These are phyloP conservation scores for Typhlomys cinereus DNA, from an alignment of 2,113 vertebrate species.

Conservation along the genomic window DNA sequence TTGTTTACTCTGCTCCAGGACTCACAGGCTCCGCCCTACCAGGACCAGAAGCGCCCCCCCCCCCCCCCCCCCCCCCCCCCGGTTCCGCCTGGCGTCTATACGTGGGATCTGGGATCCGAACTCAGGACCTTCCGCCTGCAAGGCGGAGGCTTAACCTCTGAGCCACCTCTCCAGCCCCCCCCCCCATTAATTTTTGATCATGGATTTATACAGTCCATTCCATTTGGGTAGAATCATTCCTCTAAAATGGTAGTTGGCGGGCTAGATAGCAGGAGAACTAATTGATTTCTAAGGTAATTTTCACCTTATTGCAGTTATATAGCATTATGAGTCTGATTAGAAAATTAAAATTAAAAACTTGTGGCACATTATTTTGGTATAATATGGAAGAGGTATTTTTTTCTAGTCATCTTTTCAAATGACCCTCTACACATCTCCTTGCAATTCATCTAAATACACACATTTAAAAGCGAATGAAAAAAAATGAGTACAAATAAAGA, in stretches of 20 bases:
- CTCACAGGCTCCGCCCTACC: too few relatives aligned
- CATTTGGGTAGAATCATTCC: not conserved
- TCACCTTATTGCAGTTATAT: not conserved
- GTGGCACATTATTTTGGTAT: not conserved
- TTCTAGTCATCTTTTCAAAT: not conserved
- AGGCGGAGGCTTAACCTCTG: too few relatives aligned
- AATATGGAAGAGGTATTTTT: conserved; percentile 3
- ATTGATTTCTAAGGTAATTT: conserved; percentile 9
- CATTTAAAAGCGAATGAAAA: not conserved
- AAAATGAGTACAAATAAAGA: not conserved
- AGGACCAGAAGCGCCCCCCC: too few relatives aligned
- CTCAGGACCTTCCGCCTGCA: too few relatives aligned
- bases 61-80: too few relatives aligned
- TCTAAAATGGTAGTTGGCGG: not conserved
- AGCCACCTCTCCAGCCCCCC: too few relatives aligned
- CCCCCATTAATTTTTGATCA: conserved; percentile 20
- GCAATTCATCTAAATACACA: not conserved
- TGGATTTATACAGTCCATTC: not conserved
- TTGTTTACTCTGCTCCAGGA: too few relatives aligned
- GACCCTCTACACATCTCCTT: not conserved
- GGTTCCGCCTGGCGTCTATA: too few relatives aligned
- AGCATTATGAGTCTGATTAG: not conserved
- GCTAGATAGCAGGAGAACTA: not conserved
- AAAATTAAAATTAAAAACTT: conserved; percentile 31
- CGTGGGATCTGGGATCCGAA: too few relatives aligned